Evolutionary conservation across 2,113 vertebrate species (phyloP), one percentile per base, ranked within the genome.

Genomic region (Columbina picui): DNA sequence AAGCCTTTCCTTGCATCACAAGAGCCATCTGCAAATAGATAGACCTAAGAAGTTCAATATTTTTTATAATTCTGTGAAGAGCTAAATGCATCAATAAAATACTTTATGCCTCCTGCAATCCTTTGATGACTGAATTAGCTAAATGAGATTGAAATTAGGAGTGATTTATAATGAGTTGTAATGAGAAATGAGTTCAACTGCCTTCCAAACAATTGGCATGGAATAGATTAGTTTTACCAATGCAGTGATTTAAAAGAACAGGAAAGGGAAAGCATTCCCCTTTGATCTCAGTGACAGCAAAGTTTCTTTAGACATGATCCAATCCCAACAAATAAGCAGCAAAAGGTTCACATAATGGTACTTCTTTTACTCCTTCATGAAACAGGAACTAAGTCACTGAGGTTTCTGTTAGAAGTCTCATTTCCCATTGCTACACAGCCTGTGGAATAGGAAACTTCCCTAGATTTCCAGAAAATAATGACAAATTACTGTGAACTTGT

Each of bases 41-140:
- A 88, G 52, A 74, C 50, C 57, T 59, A 89, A 59, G 77, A 74
- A 70, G 41, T 93, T 92, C 68, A 69, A 55, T 47, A 78, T 41
- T 81, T 85, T 50, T 65, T 61, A 61, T 94, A 84, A 86, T 74
- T 87, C 89, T 71, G 38, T 55, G 41, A 84, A 84, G 60, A 92
- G 32, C 52, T 90, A 81, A 93, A 81, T 27, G 34, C 76, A 92
- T 90, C 89, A 84, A 30, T 92, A 90, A 95, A 90, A 94, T 63
- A 92, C 52, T 92, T 88, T 41, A 65, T 88, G 76, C 38, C 38
- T 92, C 76, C 87, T 69, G 76, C 75, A 71, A 84, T 71, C 60
- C 83, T 96, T 94, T 94, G 89, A 94, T 89, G 91, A 92, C 76
- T 70, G 91, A 93, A 93, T 95, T 96, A 87, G 85, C 68, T 68